These are phyloP conservation scores for Tragelaphus scriptus DNA, from an alignment of 2,113 vertebrate genomes.

Conservation along the genomic window DNA sequence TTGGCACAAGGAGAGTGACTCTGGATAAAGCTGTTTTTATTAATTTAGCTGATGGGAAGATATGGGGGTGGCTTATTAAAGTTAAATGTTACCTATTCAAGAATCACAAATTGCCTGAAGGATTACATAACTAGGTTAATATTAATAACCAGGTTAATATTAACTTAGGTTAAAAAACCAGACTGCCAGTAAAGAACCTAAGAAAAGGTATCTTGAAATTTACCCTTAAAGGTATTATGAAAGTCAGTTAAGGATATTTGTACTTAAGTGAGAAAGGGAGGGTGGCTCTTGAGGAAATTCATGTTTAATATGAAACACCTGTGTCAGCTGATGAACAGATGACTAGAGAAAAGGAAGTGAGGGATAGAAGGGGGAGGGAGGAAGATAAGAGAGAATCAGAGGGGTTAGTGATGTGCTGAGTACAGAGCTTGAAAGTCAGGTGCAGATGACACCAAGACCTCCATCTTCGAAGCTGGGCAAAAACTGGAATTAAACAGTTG, in stretches of 20 bases:
- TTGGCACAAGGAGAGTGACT: background rate
- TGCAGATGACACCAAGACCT: background rate
- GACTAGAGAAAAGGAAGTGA: background rate
- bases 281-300: background rate
- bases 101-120: background rate
- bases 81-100: background rate
- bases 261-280: background rate
- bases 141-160: slow-evolving; percentile 9
- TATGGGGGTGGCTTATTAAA: background rate
- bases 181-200: background rate
- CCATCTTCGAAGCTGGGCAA: background rate
- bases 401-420: background rate
- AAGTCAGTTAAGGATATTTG: background rate
- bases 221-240: background rate
- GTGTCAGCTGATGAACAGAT: background rate
- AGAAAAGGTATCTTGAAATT: background rate
- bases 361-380: too few relatives aligned
- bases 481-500: background rate
- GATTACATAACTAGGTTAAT: background rate
- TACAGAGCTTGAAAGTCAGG: background rate
- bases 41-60: background rate
- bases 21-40: background rate
- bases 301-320: background rate
- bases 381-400: background rate
- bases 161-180: background rate